A percentile compares a stretch with the other conserved stretches of the same genome.
Evolutionary conservation across 2,113 vertebrate species (phyloP).

Genomic region (Monopterus albus): DNA sequence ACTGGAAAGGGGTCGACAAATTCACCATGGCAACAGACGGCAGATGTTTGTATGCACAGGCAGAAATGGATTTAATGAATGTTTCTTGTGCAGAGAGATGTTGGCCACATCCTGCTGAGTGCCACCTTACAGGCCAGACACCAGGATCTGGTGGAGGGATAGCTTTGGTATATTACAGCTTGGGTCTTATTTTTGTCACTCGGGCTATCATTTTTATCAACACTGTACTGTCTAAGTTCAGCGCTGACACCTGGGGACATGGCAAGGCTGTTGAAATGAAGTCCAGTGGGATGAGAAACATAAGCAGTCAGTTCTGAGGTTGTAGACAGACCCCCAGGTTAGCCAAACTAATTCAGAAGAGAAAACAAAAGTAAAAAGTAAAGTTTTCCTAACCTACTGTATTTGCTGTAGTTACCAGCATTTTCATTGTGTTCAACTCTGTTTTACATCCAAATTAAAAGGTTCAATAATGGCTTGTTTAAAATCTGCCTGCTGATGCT

Average conservation of each 20-base stretch:
- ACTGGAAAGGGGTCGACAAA: conserved; percentile 34
- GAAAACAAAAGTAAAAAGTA: too few relatives aligned
- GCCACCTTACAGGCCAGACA: conserved; percentile 15
- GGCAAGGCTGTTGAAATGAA: not conserved
- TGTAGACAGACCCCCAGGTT: too few relatives aligned
- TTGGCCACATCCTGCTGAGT: conserved; percentile 37
- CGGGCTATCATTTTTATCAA: not conserved
- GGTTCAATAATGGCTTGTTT: too few relatives aligned
- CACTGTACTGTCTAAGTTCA: not conserved
- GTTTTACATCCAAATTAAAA: not conserved
- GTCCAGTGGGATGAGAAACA: too few relatives aligned
- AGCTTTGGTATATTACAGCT: not conserved
- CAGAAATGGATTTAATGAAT: conserved; percentile 66
- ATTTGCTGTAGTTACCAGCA: not conserved
- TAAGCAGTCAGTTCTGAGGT: too few relatives aligned
- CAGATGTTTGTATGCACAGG: conserved; percentile 55
- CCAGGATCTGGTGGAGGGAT: not conserved
- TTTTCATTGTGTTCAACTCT: not conserved
- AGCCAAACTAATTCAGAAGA: too few relatives aligned
- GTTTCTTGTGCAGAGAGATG: conserved; percentile 52
- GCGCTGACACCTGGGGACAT: not conserved
- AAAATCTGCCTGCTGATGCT: too few relatives aligned
- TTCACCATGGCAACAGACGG: conserved; percentile 29
- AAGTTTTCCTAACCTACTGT: too few relatives aligned
- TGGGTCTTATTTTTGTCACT: not conserved